Evolutionary conservation across 2,113 vertebrate species (phyloP).

Genomic region (Pao palembangensis): DNA sequence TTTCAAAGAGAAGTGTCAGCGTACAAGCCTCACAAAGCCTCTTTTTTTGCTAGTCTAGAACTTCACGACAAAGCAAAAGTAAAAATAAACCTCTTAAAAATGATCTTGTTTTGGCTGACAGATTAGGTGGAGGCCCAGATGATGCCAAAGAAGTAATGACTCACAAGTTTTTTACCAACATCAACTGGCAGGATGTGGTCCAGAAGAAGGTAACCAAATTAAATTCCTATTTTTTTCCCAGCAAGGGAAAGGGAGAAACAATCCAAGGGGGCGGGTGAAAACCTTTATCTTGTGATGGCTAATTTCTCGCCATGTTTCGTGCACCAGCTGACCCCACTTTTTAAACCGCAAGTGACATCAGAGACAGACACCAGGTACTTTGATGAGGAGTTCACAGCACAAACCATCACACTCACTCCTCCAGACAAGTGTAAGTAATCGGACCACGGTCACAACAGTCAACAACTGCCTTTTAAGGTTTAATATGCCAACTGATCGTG

Average conservation of each 20-base stretch:
- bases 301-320: too few relatives aligned
- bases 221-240: too few relatives aligned
- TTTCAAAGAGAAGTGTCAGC: too few relatives aligned
- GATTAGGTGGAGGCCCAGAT: conserved; percentile 82
- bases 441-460: too few relatives aligned
- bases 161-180: conserved; percentile 81
- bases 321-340: conserved; percentile 79
- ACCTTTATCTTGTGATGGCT: too few relatives aligned
- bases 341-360: conserved; percentile 87
- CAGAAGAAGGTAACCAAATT: conserved; percentile 68
- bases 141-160: conserved; percentile 89
- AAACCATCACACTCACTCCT: conserved; percentile 86
- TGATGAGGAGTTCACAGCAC: conserved; percentile 56
- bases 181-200: conserved; percentile 86
- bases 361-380: conserved; percentile 87
- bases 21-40: too few relatives aligned
- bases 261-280: too few relatives aligned
- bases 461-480: too few relatives aligned
- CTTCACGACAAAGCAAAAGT: too few relatives aligned
- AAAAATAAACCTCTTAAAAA: neutral
- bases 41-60: too few relatives aligned
- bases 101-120: conserved; percentile 45
- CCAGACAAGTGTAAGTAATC: conserved; percentile 83
- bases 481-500: too few relatives aligned
- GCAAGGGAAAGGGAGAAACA: too few relatives aligned